A percentile compares a stretch with the other conserved stretches of the same genome.
phyloP scores from a whole-genome alignment of 2,888 invertebrate genomes.

The Sinhomidia bicolor region DNA sequence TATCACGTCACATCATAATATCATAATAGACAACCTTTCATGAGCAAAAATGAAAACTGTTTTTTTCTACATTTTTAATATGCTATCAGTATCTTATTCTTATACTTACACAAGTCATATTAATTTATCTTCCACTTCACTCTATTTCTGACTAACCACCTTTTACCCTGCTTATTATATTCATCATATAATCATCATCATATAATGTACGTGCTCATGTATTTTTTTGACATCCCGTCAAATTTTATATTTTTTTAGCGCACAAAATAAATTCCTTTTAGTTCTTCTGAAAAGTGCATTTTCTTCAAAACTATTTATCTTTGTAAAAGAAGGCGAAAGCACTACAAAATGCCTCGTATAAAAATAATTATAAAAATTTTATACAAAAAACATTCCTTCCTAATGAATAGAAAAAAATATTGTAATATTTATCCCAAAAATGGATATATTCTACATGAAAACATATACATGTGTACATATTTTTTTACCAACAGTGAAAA shows the following conservation, averaged over 20 bases:
- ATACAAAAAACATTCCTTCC: too few relatives aligned
- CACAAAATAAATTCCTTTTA: background rate
- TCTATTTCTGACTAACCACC: too few relatives aligned
- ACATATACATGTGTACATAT: too few relatives aligned
- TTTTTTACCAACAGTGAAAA: background rate
- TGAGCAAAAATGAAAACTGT: background rate
- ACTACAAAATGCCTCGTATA: slow-evolving; percentile 34
- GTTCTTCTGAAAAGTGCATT: background rate
- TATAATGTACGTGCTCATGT: background rate
- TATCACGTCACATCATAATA: slow-evolving; percentile 38
- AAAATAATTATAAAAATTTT: too few relatives aligned
- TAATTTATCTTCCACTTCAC: background rate
- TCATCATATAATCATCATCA: background rate
- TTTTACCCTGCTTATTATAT: too few relatives aligned
- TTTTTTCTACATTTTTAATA: background rate
- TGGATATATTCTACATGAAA: too few relatives aligned
- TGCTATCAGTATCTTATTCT: background rate
- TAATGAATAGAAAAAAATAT: background rate
- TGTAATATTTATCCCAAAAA: background rate
- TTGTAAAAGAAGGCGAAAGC: background rate
- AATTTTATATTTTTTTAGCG: slow-evolving; percentile 23
- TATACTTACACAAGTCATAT: slow-evolving; percentile 7
- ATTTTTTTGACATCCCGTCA: slow-evolving; percentile 54
- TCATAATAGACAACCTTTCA: background rate
- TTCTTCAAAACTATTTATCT: too few relatives aligned